These are phyloP conservation scores for Ictalurus punctatus DNA, from an alignment of 2,113 vertebrate species.

Conservation along the genomic window DNA sequence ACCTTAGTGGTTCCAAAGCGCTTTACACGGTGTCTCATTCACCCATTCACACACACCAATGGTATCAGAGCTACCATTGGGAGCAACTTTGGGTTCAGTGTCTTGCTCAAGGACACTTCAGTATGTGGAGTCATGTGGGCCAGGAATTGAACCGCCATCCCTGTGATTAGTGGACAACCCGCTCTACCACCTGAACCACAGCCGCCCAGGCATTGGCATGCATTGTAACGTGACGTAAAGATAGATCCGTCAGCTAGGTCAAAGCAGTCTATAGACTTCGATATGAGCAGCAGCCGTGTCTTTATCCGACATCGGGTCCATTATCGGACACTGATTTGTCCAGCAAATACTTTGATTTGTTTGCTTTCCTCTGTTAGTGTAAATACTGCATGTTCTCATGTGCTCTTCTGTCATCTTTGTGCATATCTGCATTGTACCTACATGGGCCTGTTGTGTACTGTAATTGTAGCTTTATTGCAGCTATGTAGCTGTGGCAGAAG, in stretches of 20 bases:
- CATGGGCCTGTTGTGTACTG: neutral
- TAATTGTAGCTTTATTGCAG: conserved; percentile 1
- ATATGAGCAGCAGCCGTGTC: neutral
- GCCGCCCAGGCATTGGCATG: too few species aligned
- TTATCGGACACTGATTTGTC: neutral
- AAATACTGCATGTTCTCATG: neutral
- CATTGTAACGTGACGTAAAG: neutral
- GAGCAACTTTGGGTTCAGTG: too few species aligned
- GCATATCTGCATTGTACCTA: neutral
- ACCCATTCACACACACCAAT: too few species aligned
- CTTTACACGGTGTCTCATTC: too few species aligned
- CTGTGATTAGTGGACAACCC: too few species aligned
- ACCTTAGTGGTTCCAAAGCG: too few species aligned
- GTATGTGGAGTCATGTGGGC: too few species aligned
- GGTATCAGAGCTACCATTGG: too few species aligned
- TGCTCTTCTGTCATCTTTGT: neutral
- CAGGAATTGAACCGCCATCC: too few species aligned
- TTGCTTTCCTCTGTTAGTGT: neutral
- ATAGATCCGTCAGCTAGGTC: neutral
- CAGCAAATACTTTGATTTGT: neutral
- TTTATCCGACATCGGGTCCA: conserved; percentile 12
- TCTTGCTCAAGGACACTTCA: too few species aligned
- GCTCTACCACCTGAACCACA: too few species aligned
- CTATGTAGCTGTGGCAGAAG: conserved; percentile 14
- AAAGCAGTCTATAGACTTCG: neutral